Evolutionary conservation across 2,797 vertebrate genomes (phyloP), one percentile per base, ranked within the genome.

Genomic region (Sebastes steindachneri): DNA sequence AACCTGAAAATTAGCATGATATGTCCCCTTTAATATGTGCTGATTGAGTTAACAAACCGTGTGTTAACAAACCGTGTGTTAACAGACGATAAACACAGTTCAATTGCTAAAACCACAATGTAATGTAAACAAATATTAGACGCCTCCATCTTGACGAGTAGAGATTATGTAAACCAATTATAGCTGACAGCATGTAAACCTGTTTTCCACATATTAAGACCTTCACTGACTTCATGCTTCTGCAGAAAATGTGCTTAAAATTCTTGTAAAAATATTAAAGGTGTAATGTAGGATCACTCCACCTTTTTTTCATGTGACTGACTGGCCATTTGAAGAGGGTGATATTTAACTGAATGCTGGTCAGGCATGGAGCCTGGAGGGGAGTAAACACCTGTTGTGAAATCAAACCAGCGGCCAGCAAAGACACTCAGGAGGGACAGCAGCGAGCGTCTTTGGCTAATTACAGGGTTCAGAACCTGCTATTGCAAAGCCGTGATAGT

Each of bases 311-410:
- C 10, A n/a, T 1, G 33, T 37, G 59, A 35, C 33, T 21, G 33
- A 55, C 11, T 68, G 64, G 25, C 75, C 68, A 41, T 68, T 17
- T 57, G 41, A 73, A 67, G 55, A 45, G 11, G 41, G 55, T 58
- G 57, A 68, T 53, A 25, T 25, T 41, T 64, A 17, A 62, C 48
- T 70, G 58, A 33, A 85, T 73, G 63, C 80, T 75, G 77, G 83
- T 91, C 89, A 93, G 68, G 79, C 84, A 64, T 73, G 76, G 45
- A 62, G 82, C 68, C 63, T 63, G 81, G 12, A 68, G 64, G 19
- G 19, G n/a, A 75, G 71, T 60, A 76, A 81, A 82, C 88, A 91
- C 86, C 86, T 90, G 88, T 75, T 83, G 82, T 77, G 70, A 80
- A 75, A 83, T 11, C 35, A 10, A 63, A 70, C 19, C 31, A 51